A percentile compares a stretch with the other conserved stretches of the same genome.
phyloP scores from a whole-genome alignment of 2,888 invertebrate species.

The Caradrina clavipalpis region DNA sequence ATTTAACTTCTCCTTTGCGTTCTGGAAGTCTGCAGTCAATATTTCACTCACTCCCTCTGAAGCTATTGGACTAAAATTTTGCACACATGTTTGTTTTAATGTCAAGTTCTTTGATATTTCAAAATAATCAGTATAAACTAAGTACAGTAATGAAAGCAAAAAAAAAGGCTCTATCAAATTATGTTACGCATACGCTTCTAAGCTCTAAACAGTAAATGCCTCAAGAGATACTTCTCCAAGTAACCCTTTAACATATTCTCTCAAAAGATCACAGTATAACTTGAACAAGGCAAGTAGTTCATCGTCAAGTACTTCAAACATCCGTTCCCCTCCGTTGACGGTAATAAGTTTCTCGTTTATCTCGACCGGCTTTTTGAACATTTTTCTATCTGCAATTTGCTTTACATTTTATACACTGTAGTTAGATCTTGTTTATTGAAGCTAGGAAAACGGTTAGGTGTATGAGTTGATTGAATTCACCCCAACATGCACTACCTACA shows the following conservation, averaged over 20 bases:
- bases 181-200: not conserved
- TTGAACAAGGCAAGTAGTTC: slow-evolving; percentile 49
- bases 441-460: not conserved
- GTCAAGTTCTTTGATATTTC: no score
- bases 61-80: no score
- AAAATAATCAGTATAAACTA: no score
- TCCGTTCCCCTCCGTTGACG: slow-evolving; percentile 46
- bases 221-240: slow-evolving; percentile 3
- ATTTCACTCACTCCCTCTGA: no score
- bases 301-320: slow-evolving; percentile 52
- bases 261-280: slow-evolving; percentile 30
- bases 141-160: not conserved
- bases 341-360: slow-evolving; percentile 47
- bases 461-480: not conserved
- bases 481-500: no score
- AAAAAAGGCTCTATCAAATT: not conserved
- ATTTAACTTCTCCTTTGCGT: no score
- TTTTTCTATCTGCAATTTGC: slow-evolving; percentile 10
- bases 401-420: slow-evolving; percentile 21
- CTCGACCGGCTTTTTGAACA: slow-evolving; percentile 26
- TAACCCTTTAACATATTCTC: slow-evolving; percentile 30
- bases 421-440: not conserved
- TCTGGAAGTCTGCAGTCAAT: no score
- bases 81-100: no score
- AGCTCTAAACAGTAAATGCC: not conserved